These are phyloP conservation scores for Pterocles gutturalis DNA, from an alignment of 2,113 vertebrate species.

Conservation along the genomic window DNA sequence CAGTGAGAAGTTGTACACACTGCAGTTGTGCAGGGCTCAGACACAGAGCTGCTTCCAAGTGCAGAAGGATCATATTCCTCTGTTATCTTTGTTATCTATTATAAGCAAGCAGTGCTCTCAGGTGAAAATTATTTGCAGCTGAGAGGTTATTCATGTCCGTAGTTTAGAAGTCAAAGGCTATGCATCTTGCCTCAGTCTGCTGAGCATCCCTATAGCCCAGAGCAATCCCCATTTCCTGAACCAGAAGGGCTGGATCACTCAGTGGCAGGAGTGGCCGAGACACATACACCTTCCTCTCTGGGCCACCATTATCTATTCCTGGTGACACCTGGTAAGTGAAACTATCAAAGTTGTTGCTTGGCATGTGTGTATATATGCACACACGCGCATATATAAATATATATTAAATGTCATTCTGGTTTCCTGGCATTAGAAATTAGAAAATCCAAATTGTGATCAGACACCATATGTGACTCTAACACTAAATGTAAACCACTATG, in stretches of 20 bases:
- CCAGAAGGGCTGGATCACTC: not conserved
- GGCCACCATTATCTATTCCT: not conserved
- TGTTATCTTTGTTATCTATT: not conserved
- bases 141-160: not conserved
- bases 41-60: not conserved
- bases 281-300: not conserved
- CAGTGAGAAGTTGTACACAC: not conserved
- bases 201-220: not conserved
- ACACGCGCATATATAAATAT: not conserved
- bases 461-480: not conserved
- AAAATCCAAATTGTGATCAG: not conserved
- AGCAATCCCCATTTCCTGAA: not conserved
- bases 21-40: not conserved
- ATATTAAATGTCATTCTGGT: not conserved
- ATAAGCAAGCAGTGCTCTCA: not conserved
- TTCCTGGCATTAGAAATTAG: not conserved
- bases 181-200: not conserved
- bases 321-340: not conserved
- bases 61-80: not conserved
- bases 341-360: not conserved
- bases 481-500: not conserved
- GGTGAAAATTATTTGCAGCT: not conserved
- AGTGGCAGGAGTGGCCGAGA: not conserved
- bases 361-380: not conserved
- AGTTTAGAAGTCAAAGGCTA: not conserved